These are phyloP conservation scores for Cheilosia impressa DNA, from an alignment of 2,888 invertebrate genomes.

Conservation along the genomic window DNA sequence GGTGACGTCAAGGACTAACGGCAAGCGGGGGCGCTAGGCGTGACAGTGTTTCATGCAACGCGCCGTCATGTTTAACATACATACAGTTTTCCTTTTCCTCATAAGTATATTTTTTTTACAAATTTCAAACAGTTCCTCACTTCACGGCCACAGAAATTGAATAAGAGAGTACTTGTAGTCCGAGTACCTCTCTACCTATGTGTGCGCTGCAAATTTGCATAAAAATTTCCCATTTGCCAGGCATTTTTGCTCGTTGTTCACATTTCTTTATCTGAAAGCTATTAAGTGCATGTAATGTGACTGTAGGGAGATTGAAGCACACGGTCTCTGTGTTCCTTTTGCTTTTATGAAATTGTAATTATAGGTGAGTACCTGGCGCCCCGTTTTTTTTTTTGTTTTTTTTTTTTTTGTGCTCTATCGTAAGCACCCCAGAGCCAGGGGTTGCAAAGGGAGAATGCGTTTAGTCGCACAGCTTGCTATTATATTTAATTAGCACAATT, in stretches of 20 bases:
- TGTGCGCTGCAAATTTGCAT: slow-evolving; percentile 46
- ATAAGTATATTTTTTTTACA: background rate
- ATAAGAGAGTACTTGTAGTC: slow-evolving; percentile 10
- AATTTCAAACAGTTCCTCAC: slow-evolving; percentile 14
- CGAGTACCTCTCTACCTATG: background rate
- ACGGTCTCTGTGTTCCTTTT: slow-evolving; percentile 29
- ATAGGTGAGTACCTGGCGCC: slow-evolving; percentile 71
- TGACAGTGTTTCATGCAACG: slow-evolving; percentile 50
- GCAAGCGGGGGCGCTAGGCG: slow-evolving; percentile 20
- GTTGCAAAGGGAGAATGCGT: slow-evolving; percentile 36
- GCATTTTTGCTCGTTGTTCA: slow-evolving; percentile 2
- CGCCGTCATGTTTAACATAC: slow-evolving; percentile 44
- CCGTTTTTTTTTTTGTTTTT: slow-evolving; percentile 55
- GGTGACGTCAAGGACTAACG: slow-evolving; percentile 2
- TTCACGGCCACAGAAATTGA: slow-evolving; percentile 51
- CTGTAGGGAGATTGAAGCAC: slow-evolving; percentile 39
- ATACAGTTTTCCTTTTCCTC: background rate
- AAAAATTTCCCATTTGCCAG: slow-evolving; percentile 32
- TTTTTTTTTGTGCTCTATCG: background rate
- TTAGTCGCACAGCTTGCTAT: slow-evolving; percentile 54
- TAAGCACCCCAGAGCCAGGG: background rate
- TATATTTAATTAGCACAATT: slow-evolving; percentile 74
- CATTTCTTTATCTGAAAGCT: slow-evolving; percentile 70
- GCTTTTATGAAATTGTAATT: slow-evolving; percentile 67
- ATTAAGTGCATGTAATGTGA: slow-evolving; percentile 75